Evolutionary conservation across 2,797 vertebrate genomes (phyloP).

Genomic region (Denticeps clupeoides): DNA sequence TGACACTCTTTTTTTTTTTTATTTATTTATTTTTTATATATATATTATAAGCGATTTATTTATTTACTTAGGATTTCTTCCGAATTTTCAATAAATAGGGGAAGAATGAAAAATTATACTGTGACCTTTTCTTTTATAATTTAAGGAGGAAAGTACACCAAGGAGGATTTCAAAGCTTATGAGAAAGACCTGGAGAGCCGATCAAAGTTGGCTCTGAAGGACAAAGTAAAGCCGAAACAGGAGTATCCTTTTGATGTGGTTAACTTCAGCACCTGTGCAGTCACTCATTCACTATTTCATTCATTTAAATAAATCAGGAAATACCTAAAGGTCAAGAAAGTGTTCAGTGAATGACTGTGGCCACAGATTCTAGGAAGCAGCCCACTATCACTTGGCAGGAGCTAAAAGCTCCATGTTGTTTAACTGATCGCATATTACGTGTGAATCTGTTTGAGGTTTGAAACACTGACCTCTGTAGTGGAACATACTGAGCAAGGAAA

Average conservation of each 20-base stretch:
- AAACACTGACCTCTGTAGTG: too few species aligned
- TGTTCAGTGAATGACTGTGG: too few species aligned
- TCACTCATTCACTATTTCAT: not conserved
- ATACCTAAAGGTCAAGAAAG: too few species aligned
- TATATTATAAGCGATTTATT: not conserved
- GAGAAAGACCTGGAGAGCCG: conserved; percentile 73
- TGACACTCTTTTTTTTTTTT: not conserved
- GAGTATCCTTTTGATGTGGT: conserved; percentile 77
- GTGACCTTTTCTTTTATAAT: not conserved
- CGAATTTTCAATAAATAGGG: not conserved
- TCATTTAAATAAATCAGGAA: not conserved
- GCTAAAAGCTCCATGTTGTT: conserved; percentile 1
- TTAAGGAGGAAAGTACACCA: conserved; percentile 85
- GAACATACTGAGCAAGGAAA: too few species aligned
- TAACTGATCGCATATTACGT: too few species aligned
- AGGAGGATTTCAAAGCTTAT: conserved; percentile 91
- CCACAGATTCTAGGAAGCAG: too few species aligned
- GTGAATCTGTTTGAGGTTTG: too few species aligned
- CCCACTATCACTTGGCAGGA: too few species aligned
- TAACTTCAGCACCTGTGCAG: not conserved
- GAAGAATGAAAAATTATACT: not conserved
- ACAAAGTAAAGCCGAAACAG: conserved; percentile 77
- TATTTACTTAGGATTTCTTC: not conserved
- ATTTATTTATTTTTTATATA: not conserved
- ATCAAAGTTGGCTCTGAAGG: conserved; percentile 80